Conservation (phyloP, 2,797 vertebrate species). For the Bradypus variegatus region DNA sequence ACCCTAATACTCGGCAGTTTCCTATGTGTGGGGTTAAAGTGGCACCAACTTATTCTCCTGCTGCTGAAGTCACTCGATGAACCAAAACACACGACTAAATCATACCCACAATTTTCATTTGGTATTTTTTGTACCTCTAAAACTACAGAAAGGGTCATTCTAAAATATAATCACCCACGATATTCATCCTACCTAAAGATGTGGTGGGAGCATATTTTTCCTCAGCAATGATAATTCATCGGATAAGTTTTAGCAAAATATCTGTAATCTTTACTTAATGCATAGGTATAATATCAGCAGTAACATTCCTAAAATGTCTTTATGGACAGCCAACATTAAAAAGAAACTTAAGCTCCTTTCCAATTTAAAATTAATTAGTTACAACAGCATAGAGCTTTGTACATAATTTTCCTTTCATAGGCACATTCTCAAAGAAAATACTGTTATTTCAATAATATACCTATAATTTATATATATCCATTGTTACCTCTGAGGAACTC, state of each 20-base stretch:
- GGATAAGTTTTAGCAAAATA: conserved; percentile 10
- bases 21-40: conserved; percentile 47
- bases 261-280: background rate
- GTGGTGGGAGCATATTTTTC: conserved; percentile 29
- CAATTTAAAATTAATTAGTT: background rate
- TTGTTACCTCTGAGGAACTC: background rate
- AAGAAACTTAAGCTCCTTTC: background rate
- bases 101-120: conserved; percentile 37
- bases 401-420: background rate
- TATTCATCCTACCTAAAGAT: conserved; percentile 52
- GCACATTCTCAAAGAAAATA: background rate
- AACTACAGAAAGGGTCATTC: conserved; percentile 48
- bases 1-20: conserved; percentile 47
- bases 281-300: background rate
- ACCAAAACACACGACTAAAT: conserved; percentile 27
- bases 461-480: too few species aligned
- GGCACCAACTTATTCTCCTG: background rate
- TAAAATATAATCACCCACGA: conserved; percentile 57
- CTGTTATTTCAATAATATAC: background rate
- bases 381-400: background rate
- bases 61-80: background rate
- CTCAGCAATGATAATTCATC: conserved; percentile 45
- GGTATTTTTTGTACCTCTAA: conserved; percentile 32
- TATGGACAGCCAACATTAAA: background rate
- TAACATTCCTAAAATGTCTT: conserved; percentile 27